Conservation (phyloP, 1,140 invertebrate genomes). For the Pollicipes pollicipes region DNA sequence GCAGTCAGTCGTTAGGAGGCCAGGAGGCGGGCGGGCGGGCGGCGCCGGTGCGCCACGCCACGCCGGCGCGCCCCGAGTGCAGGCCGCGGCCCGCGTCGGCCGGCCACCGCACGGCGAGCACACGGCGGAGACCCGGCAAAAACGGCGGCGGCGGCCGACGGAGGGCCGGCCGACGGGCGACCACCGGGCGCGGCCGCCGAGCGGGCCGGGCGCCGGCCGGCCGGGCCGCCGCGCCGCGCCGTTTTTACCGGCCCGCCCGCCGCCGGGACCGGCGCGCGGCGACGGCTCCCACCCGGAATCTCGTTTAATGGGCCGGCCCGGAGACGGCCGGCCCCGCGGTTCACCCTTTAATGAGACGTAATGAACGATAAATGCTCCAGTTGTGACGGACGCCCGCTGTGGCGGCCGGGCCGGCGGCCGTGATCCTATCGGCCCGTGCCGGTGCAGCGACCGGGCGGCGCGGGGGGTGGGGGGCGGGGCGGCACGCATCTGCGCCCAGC, state of each 20-base stretch:
- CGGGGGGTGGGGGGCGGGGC: too few species aligned
- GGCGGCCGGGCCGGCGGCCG: too few species aligned
- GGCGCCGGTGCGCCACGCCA: too few species aligned
- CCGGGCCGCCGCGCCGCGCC: too few species aligned
- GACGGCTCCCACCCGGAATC: background rate
- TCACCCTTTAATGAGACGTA: constrained; percentile 1
- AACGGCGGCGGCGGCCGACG: background rate
- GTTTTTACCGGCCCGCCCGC: background rate
- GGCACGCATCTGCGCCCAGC: background rate
- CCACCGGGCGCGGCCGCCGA: background rate
- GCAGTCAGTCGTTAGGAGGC: background rate
- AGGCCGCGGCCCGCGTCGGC: too few species aligned
- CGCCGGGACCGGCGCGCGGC: too few species aligned
- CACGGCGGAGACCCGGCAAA: too few species aligned
- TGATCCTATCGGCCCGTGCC: background rate
- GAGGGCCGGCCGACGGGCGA: background rate
- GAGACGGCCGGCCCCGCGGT: background rate
- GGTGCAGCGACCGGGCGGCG: background rate
- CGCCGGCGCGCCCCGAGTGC: too few species aligned
- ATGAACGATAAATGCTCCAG: background rate
- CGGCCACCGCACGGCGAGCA: too few species aligned
- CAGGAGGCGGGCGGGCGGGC: too few species aligned
- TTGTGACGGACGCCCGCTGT: background rate
- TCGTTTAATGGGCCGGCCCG: background rate
- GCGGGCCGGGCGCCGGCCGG: too few species aligned